A percentile compares a stretch with the other conserved stretches of the same genome.
phyloP scores from a whole-genome alignment of 2,888 invertebrate species.

The Bhutanitis thaidina region DNA sequence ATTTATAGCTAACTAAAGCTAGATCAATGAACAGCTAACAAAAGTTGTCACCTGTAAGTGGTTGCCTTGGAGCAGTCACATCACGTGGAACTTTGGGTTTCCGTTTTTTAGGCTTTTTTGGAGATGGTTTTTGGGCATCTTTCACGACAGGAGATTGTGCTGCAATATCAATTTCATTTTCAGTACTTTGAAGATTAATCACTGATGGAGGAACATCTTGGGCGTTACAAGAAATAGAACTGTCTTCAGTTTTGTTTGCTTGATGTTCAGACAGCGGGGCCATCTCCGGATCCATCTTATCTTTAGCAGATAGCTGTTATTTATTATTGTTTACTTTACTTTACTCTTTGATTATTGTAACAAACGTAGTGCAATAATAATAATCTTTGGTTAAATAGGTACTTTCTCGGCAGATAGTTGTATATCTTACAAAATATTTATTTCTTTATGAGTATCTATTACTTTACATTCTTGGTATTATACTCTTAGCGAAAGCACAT shows the following conservation, averaged over 20 bases:
- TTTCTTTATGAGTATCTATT: too few relatives aligned
- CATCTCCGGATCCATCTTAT: slow-evolving; percentile 22
- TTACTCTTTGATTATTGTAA: too few relatives aligned
- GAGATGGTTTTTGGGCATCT: slow-evolving; percentile 53
- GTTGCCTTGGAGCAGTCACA: slow-evolving; percentile 85
- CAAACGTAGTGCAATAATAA: too few relatives aligned
- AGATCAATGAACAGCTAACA: neutral
- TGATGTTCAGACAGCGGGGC: slow-evolving; percentile 22
- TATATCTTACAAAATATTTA: too few relatives aligned
- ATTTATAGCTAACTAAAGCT: too few relatives aligned
- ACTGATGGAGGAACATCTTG: slow-evolving; percentile 18
- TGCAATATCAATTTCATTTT: slow-evolving; percentile 22
- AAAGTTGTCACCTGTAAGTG: slow-evolving; percentile 80
- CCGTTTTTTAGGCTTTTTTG: slow-evolving; percentile 81
- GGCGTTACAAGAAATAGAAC: slow-evolving; percentile 25
- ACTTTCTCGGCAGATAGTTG: too few relatives aligned
- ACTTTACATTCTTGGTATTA: too few relatives aligned
- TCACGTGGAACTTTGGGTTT: slow-evolving; percentile 85
- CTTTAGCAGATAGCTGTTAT: too few relatives aligned
- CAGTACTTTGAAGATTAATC: slow-evolving; percentile 22
- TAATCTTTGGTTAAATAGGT: too few relatives aligned
- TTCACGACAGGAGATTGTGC: slow-evolving; percentile 26
- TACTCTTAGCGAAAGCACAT: too few relatives aligned
- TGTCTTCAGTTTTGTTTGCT: slow-evolving; percentile 24
- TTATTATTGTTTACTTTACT: too few relatives aligned